Evolutionary conservation across 2,797 vertebrate species (phyloP).

Genomic region (Smutsia temminckii): DNA sequence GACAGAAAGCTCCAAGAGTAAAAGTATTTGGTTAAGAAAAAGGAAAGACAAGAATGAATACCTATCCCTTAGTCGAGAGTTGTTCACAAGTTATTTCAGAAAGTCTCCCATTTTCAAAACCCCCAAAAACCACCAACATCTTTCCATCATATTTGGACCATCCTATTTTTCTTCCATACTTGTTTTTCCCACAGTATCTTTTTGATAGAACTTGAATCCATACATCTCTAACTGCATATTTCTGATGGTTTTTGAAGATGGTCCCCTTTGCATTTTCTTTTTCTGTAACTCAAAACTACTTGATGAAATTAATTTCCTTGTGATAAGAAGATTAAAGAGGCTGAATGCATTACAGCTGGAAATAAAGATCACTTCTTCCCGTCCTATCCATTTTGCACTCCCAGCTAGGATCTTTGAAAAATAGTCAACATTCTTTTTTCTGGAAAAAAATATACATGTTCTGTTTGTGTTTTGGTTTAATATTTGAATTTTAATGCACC

Average conservation of each 20-base stretch:
- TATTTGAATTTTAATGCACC: conserved; percentile 3
- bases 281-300: not conserved
- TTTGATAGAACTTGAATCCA: conserved; percentile 16
- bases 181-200: not conserved
- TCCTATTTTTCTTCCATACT: not conserved
- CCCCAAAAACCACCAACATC: not conserved
- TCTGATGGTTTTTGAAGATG: not conserved
- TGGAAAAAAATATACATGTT: not conserved
- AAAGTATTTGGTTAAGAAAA: not conserved
- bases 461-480: not conserved
- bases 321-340: conserved; percentile 48
- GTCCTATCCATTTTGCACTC: not conserved
- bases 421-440: not conserved
- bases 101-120: not conserved
- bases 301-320: conserved; percentile 10
- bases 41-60: not conserved
- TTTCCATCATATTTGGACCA: not conserved
- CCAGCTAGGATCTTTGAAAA: not conserved
- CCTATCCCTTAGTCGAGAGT: not conserved
- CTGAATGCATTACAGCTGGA: not conserved
- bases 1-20: not conserved
- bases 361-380: conserved; percentile 16
- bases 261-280: not conserved
- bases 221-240: not conserved
- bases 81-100: not conserved